Conservation (phyloP, 2,888 invertebrate genomes). For the Didymodactylos carnosus region DNA sequence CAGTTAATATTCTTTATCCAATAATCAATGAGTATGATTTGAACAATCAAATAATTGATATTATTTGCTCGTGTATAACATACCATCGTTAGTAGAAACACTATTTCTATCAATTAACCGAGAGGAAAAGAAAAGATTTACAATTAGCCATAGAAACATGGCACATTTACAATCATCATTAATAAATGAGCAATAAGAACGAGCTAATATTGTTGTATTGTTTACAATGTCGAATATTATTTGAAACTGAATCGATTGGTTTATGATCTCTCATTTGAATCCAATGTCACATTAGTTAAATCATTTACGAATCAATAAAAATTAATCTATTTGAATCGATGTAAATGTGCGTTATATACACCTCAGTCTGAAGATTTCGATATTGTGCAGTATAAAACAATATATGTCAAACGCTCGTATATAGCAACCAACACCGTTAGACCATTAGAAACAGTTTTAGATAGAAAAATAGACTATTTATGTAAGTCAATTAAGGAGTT, state of each 20-base stretch:
- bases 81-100: constrained; percentile 23
- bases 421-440: constrained; percentile 87
- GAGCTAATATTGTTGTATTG: constrained; percentile 71
- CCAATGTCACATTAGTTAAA: constrained; percentile 35
- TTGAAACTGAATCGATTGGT: constrained; percentile 51
- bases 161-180: constrained; percentile 35
- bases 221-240: constrained; percentile 67
- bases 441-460: constrained; percentile 58
- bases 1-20: constrained; percentile 72
- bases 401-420: constrained; percentile 77
- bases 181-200: not conserved
- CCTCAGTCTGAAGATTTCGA: constrained; percentile 95
- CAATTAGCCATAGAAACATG: constrained; percentile 61
- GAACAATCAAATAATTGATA: constrained; percentile 20
- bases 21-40: constrained; percentile 36
- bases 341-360: constrained; percentile 69
- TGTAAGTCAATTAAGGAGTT: constrained; percentile 47
- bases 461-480: constrained; percentile 55
- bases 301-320: constrained; percentile 71
- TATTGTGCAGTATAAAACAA: constrained; percentile 92
- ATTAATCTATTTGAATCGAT: constrained; percentile 52
- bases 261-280: constrained; percentile 38
- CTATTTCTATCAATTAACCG: constrained; percentile 82
- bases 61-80: constrained; percentile 19
- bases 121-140: constrained; percentile 88